Evolutionary conservation across 2,888 invertebrate genomes (phyloP).

Genomic region (Chrysomela aeneicollis): DNA sequence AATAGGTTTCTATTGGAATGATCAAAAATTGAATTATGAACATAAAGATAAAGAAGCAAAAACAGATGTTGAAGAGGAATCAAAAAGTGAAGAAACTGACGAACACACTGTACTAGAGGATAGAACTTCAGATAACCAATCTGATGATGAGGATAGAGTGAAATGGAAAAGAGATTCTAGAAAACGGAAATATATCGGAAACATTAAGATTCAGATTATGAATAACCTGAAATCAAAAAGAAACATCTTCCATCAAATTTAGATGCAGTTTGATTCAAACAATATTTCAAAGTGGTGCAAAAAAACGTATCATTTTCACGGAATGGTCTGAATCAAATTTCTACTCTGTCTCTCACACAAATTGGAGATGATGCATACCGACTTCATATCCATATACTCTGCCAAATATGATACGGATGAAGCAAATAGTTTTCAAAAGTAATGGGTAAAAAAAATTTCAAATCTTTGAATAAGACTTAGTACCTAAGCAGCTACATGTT

Average conservation of each 20-base stretch:
- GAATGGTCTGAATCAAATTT: too few species aligned
- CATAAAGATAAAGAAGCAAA: constrained; percentile 43
- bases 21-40: constrained; percentile 71
- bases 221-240: constrained; percentile 58
- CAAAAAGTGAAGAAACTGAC: constrained; percentile 28
- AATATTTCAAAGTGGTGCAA: too few species aligned
- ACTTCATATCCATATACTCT: too few species aligned
- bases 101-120: constrained; percentile 10
- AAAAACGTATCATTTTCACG: too few species aligned
- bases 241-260: constrained; percentile 68
- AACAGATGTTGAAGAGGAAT: constrained; percentile 36
- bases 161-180: constrained; percentile 49
- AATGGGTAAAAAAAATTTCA: too few species aligned
- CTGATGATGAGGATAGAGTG: constrained; percentile 34
- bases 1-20: too few species aligned
- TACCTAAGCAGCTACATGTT: too few species aligned
- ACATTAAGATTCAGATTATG: constrained; percentile 61
- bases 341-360: too few species aligned
- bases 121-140: constrained; percentile 9
- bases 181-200: constrained; percentile 70
- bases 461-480: too few species aligned
- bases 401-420: too few species aligned
- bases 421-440: too few species aligned
- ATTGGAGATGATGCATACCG: too few species aligned
- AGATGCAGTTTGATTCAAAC: constrained; percentile 77